A percentile compares a stretch with the other conserved stretches of the same genome.
Evolutionary conservation across 2,113 vertebrate genomes (phyloP).

Genomic region (Irena cyanogastra): DNA sequence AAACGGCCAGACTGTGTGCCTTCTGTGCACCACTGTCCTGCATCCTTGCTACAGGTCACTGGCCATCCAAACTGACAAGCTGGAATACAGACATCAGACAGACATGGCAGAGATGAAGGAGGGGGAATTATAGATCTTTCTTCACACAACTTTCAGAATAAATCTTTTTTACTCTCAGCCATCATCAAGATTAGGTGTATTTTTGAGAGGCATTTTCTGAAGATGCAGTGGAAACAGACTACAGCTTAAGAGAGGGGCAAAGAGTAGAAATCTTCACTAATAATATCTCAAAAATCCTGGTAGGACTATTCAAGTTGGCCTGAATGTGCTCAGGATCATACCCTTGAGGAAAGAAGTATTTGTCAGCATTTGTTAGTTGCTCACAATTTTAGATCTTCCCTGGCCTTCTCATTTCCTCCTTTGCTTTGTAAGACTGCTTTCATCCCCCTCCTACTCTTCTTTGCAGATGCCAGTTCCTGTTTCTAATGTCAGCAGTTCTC

Average conservation of each 20-base stretch:
- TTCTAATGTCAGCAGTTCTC: constrained; percentile 28
- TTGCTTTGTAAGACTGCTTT: not conserved
- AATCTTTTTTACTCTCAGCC: not conserved
- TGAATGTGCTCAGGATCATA: not conserved
- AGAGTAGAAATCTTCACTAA: not conserved
- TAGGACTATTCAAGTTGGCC: not conserved
- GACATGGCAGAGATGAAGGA: not conserved
- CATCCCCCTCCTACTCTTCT: not conserved
- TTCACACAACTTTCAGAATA: not conserved
- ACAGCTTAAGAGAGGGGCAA: not conserved
- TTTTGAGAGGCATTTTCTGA: not conserved
- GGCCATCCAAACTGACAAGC: not conserved
- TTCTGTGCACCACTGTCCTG: not conserved
- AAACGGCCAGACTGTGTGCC: not conserved
- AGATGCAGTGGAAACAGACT: not conserved
- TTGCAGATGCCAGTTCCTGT: constrained; percentile 35
- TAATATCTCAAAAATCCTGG: not conserved
- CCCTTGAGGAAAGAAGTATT: not conserved
- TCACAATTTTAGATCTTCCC: not conserved
- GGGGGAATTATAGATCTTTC: not conserved
- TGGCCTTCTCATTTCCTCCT: not conserved
- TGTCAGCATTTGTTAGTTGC: not conserved
- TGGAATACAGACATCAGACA: not conserved
- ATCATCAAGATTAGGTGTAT: not conserved
- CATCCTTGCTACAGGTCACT: not conserved